Conservation (phyloP, 2,888 invertebrate species). For the Zeuzera pyrina region DNA sequence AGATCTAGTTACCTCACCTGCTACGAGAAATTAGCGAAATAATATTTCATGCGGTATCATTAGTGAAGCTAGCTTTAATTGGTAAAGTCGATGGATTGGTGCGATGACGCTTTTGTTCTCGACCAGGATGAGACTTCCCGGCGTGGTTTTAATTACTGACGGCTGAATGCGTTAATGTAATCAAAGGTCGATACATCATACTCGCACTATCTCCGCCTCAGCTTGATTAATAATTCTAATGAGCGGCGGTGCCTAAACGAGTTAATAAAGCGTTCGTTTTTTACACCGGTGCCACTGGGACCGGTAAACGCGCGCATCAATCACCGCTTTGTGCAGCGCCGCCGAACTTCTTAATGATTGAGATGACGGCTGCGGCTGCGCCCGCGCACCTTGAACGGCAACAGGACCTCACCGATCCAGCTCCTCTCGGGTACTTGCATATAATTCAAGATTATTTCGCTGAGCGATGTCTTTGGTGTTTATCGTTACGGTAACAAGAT, state of each 20-base stretch:
- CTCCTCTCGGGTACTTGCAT: too few species aligned
- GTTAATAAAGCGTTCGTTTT: conserved; percentile 70
- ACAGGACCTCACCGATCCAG: too few species aligned
- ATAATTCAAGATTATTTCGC: too few species aligned
- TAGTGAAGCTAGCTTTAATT: conserved; percentile 25
- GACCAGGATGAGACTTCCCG: conserved; percentile 37
- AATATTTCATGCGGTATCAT: conserved; percentile 40
- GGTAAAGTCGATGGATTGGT: conserved; percentile 6
- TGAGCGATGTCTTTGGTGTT: too few species aligned
- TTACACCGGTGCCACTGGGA: conserved; percentile 58
- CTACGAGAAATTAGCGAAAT: conserved; percentile 24
- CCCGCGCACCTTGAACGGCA: conserved; percentile 15
- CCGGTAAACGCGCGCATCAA: conserved; percentile 70
- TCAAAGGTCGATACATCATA: conserved; percentile 71
- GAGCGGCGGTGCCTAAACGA: conserved; percentile 71
- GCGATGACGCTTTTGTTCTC: conserved; percentile 28
- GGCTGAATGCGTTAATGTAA: conserved; percentile 65
- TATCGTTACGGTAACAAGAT: too few species aligned
- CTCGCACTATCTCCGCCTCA: conserved; percentile 62
- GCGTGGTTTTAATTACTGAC: conserved; percentile 64
- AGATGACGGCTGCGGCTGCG: conserved; percentile 38
- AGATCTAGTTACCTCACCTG: too few species aligned
- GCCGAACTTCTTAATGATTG: conserved; percentile 67
- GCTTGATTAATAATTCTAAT: conserved; percentile 72
- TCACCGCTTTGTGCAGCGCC: conserved; percentile 65